Evolutionary conservation across 2,797 vertebrate species (phyloP).

Genomic region (Gallinago nigripennis): DNA sequence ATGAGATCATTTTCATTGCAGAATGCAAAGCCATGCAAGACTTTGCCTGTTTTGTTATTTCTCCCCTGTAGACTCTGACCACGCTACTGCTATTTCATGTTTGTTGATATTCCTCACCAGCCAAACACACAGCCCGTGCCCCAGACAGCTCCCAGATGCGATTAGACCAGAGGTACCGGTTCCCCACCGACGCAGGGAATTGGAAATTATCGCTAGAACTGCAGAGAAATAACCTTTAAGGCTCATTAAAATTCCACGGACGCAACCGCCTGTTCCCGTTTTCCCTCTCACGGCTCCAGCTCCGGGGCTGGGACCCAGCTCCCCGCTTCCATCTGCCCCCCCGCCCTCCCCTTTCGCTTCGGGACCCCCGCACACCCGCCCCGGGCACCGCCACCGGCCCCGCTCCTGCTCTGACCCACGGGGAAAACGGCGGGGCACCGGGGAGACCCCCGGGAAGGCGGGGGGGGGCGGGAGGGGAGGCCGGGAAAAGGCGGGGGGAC

Average conservation of each 20-base stretch:
- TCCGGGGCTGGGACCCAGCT: neutral
- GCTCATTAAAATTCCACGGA: slow-evolving; percentile 55
- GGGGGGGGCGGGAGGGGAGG: no score
- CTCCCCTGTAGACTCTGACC: slow-evolving; percentile 22
- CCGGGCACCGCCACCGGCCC: neutral
- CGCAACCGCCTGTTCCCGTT: neutral
- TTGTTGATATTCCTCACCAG: slow-evolving; percentile 11
- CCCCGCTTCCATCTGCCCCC: neutral
- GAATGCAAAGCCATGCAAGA: neutral
- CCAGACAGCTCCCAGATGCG: neutral
- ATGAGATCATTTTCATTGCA: slow-evolving; percentile 36
- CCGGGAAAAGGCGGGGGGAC: neutral
- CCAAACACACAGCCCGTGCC: neutral
- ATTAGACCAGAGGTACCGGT: neutral
- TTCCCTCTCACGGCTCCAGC: neutral
- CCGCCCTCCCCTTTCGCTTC: neutral
- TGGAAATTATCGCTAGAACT: slow-evolving; percentile 21
- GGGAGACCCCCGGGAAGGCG: no score
- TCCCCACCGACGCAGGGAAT: neutral
- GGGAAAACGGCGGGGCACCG: no score
- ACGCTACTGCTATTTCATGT: neutral
- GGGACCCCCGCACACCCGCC: neutral
- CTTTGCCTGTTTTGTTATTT: slow-evolving; percentile 1
- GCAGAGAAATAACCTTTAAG: slow-evolving; percentile 59
- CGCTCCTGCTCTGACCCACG: accelerated